Evolutionary conservation across 2,113 vertebrate genomes (phyloP).

Genomic region (Mus spicilegus): DNA sequence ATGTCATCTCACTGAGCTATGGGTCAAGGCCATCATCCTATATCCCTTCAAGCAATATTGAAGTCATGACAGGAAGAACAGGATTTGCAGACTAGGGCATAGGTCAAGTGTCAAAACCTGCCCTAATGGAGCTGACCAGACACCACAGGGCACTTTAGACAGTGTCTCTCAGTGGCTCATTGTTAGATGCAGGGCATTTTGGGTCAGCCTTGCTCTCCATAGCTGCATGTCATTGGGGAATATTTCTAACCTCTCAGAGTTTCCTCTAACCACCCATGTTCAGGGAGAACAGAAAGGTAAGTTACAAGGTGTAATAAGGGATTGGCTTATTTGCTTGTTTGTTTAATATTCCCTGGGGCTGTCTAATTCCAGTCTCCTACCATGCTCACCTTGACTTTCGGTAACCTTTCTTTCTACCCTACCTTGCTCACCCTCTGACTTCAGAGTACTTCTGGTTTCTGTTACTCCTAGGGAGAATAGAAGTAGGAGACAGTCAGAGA

Average conservation of each 20-base stretch:
- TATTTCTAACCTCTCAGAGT: not conserved
- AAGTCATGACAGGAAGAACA: not conserved
- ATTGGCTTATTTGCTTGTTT: not conserved
- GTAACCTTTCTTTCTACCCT: no score
- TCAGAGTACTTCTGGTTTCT: not conserved
- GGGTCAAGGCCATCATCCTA: not conserved
- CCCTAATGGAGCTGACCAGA: not conserved
- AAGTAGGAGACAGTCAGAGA: not conserved
- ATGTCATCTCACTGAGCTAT: accelerated
- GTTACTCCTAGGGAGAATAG: not conserved
- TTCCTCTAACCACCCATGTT: not conserved
- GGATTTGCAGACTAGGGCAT: not conserved
- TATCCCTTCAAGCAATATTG: not conserved
- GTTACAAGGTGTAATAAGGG: not conserved
- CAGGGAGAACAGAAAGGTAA: not conserved
- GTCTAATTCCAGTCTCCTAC: not conserved
- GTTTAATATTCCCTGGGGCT: not conserved
- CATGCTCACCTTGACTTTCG: not conserved
- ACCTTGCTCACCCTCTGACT: not conserved
- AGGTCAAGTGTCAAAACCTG: not conserved
- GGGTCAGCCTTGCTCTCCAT: not conserved
- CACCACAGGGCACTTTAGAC: not conserved
- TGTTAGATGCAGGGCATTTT: not conserved
- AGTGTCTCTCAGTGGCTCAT: not conserved
- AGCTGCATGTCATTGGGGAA: not conserved